These are phyloP conservation scores for Caenorhabditis becei DNA, from an alignment of 2,888 invertebrate species.

Conservation along the genomic window DNA sequence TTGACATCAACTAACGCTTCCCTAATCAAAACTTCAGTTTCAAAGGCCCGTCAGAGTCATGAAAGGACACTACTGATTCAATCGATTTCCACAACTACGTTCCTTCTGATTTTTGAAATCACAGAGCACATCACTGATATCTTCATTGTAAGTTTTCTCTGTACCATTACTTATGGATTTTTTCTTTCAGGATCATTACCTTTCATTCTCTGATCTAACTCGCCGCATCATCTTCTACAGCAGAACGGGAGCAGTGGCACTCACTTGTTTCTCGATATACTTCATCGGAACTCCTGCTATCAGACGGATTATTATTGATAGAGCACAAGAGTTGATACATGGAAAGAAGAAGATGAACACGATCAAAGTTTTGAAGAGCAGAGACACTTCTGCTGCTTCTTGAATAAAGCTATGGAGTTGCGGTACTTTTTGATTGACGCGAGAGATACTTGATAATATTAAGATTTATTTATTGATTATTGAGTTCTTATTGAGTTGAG, in stretches of 20 bases:
- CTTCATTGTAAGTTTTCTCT: conserved; percentile 13
- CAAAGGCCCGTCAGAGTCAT: conserved; percentile 21
- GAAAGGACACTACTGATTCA: conserved; percentile 30
- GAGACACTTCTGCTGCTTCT: conserved; percentile 20
- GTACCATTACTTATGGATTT: neutral
- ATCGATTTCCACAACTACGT: conserved; percentile 32
- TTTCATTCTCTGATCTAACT: conserved; percentile 1
- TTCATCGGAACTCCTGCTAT: conserved; percentile 31
- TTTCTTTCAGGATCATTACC: conserved; percentile 18
- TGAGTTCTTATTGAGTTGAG: too few species aligned
- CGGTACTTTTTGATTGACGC: too few species aligned
- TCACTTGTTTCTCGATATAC: conserved; percentile 31
- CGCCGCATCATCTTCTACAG: conserved; percentile 24
- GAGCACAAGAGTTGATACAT: neutral
- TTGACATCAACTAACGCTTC: too few species aligned
- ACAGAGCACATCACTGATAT: conserved; percentile 11
- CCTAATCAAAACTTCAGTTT: too few species aligned
- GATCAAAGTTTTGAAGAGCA: conserved; percentile 9
- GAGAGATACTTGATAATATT: too few species aligned
- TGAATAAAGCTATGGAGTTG: neutral
- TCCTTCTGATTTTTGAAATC: conserved; percentile 30
- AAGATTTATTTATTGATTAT: too few species aligned
- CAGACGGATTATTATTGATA: conserved; percentile 22
- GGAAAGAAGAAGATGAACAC: neutral
- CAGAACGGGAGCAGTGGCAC: conserved; percentile 18